phyloP scores from a whole-genome alignment of 2,888 invertebrate genomes.

The Hymenopus coronatus region DNA sequence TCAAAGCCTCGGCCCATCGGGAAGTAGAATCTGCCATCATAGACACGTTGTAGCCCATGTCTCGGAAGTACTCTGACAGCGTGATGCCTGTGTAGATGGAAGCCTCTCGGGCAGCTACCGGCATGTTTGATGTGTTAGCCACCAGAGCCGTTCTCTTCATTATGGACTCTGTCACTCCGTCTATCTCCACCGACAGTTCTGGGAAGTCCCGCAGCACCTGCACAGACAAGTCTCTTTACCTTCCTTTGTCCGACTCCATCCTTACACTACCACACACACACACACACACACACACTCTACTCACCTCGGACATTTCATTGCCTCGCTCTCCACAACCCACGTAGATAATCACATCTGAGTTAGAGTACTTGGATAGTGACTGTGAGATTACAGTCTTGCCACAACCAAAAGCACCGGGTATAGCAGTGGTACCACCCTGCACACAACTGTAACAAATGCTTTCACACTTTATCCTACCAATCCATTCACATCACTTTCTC shows the following conservation, averaged over 20 bases:
- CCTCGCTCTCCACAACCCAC: conserved; percentile 99
- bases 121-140: conserved; percentile 99
- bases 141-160: conserved; percentile 99
- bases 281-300: not conserved
- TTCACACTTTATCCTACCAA: too few species aligned
- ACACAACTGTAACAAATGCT: conserved; percentile 76
- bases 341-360: conserved; percentile 98
- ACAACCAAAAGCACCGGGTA: conserved; percentile 99
- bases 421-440: conserved; percentile 97
- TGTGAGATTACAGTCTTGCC: conserved; percentile 99
- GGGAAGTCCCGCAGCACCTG: conserved; percentile 95
- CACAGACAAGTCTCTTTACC: not conserved
- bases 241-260: not conserved
- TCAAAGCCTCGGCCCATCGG: conserved; percentile 99
- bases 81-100: conserved; percentile 99
- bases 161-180: conserved; percentile 94
- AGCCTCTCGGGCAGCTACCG: conserved; percentile 99
- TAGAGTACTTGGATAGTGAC: conserved; percentile 98
- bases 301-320: conserved; percentile 98
- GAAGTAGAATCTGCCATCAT: conserved; percentile 99
- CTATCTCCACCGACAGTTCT: conserved; percentile 95
- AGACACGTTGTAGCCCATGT: conserved; percentile 99
- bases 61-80: conserved; percentile 98
- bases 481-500: too few species aligned
- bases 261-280: not conserved